Evolutionary conservation across 2,113 vertebrate genomes (phyloP).

Genomic region (Gallinago undulata): DNA sequence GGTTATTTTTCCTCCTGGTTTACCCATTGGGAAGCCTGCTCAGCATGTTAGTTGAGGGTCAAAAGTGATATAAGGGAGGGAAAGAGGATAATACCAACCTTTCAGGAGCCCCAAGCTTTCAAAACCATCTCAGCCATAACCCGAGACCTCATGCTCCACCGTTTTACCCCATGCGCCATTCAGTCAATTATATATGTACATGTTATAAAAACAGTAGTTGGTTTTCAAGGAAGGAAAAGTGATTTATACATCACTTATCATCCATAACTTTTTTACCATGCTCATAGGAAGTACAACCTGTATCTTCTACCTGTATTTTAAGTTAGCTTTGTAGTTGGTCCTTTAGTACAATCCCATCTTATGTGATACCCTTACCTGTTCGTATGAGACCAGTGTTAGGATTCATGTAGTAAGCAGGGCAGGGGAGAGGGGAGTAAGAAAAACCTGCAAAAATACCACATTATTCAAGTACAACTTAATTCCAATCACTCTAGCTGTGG

Average conservation of each 20-base stretch:
- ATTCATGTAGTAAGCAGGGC: background rate
- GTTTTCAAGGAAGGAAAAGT: background rate
- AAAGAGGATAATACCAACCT: background rate
- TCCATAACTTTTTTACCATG: background rate
- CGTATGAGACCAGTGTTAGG: background rate
- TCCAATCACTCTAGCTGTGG: background rate
- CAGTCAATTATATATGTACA: background rate
- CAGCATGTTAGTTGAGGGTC: background rate
- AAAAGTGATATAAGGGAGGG: background rate
- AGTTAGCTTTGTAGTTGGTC: background rate
- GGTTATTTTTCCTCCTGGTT: background rate
- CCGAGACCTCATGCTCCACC: background rate
- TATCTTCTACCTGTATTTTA: background rate
- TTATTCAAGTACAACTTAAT: background rate
- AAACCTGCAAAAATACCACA: background rate
- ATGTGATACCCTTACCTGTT: background rate
- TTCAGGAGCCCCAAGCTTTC: background rate
- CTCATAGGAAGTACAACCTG: background rate
- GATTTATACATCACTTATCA: background rate
- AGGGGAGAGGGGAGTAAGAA: rapidly evolving
- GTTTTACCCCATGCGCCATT: background rate
- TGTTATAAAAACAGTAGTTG: background rate
- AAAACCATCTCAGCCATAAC: background rate
- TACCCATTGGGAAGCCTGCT: background rate
- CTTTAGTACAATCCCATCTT: background rate